phyloP scores from a whole-genome alignment of 2,888 invertebrate species.

The Litoditis marina region DNA sequence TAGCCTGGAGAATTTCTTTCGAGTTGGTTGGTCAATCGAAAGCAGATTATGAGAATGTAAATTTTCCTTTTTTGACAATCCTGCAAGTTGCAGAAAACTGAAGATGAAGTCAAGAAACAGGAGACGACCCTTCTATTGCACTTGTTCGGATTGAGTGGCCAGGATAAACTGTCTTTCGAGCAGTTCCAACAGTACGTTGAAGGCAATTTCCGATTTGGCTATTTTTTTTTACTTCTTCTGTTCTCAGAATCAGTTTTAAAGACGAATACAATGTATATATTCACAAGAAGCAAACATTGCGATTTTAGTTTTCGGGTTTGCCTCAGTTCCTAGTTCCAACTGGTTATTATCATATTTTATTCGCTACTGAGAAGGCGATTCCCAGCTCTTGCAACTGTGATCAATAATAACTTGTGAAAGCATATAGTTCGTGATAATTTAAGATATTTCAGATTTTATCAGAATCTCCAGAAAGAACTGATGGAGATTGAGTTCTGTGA shows the following conservation, averaged over 20 bases:
- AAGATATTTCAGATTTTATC: constrained; percentile 78
- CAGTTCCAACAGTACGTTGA: constrained; percentile 79
- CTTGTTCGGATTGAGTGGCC: constrained; percentile 90
- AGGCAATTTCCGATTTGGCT: too few species aligned
- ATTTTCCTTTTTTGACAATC: too few species aligned
- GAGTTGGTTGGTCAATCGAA: too few species aligned
- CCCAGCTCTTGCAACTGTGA: too few species aligned
- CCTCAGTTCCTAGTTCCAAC: too few species aligned
- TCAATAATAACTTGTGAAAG: too few species aligned
- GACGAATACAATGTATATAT: background rate
- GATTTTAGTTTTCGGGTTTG: background rate
- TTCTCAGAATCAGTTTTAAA: too few species aligned
- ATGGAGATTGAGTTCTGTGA: constrained; percentile 92
- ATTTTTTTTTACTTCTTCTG: too few species aligned
- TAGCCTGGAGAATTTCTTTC: background rate
- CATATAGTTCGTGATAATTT: too few species aligned
- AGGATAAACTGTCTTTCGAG: constrained; percentile 81
- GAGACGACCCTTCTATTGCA: constrained; percentile 88
- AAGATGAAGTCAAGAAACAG: constrained; percentile 45
- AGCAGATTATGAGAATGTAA: too few species aligned
- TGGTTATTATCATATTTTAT: too few species aligned
- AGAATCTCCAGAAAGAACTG: constrained; percentile 90
- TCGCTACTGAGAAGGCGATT: too few species aligned
- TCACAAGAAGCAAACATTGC: background rate
- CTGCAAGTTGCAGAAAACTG: constrained; percentile 50